Evolutionary conservation across 2,797 vertebrate genomes (phyloP).

Genomic region (Danio kyathit): DNA sequence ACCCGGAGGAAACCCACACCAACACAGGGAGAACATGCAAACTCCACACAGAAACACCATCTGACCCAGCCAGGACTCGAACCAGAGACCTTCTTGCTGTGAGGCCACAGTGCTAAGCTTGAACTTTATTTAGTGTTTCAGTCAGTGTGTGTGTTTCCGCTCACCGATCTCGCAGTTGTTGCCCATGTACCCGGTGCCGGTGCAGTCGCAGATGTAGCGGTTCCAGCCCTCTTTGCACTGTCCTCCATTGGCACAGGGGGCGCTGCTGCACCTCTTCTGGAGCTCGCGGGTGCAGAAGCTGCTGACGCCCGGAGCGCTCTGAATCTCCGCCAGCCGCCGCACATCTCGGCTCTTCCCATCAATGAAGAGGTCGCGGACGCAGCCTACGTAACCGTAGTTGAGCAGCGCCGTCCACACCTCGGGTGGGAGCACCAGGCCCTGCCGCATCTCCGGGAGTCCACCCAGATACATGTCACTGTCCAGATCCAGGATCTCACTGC

Average conservation of each 20-base stretch:
- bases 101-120: no score
- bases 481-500: conserved; percentile 92
- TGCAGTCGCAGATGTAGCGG: conserved; percentile 92
- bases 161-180: conserved; percentile 89
- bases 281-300: conserved; percentile 90
- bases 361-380: conserved; percentile 92
- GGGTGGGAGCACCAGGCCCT: conserved; percentile 85
- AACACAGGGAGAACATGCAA: no score
- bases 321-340: conserved; percentile 86
- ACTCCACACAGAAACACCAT: no score
- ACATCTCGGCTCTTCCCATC: conserved; percentile 92
- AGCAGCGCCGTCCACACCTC: conserved; percentile 93
- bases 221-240: conserved; percentile 95
- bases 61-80: no score
- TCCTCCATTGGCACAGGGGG: conserved; percentile 87
- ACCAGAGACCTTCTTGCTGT: no score
- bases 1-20: no score
- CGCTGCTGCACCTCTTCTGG: conserved; percentile 86
- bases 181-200: conserved; percentile 90
- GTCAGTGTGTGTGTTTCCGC: not conserved
- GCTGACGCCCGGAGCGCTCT: conserved; percentile 83
- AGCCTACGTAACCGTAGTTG: conserved; percentile 92
- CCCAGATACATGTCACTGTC: conserved; percentile 93
- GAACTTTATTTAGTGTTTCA: no score
- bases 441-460: conserved; percentile 85